These are phyloP conservation scores for Amblyopsis hoosieri DNA, from an alignment of 2,797 vertebrate genomes.

Conservation along the genomic window DNA sequence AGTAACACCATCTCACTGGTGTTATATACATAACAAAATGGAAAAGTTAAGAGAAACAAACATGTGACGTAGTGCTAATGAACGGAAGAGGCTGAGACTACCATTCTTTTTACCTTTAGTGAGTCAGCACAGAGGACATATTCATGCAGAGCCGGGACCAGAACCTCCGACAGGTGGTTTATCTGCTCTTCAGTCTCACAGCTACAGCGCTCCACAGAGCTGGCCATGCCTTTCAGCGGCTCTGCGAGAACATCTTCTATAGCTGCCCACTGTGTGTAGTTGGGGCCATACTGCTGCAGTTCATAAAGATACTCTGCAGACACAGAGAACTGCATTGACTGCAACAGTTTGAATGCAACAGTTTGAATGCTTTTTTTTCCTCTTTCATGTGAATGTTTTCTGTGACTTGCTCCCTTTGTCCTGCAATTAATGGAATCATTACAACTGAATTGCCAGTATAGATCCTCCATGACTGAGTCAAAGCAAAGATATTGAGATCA, in stretches of 20 bases:
- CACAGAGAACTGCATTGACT: not conserved
- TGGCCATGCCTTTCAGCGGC: constrained; percentile 80
- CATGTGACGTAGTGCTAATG: too few relatives aligned
- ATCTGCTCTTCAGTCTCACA: constrained; percentile 83
- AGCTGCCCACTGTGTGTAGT: constrained; percentile 86
- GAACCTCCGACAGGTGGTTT: constrained; percentile 77
- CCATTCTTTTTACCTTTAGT: constrained; percentile 82
- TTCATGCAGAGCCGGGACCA: constrained; percentile 89
- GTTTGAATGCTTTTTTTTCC: not conserved
- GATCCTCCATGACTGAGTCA: too few relatives aligned
- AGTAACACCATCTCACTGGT: too few relatives aligned
- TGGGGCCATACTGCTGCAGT: constrained; percentile 85
- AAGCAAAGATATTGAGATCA: too few relatives aligned
- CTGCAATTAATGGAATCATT: too few relatives aligned
- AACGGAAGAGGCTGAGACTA: not conserved
- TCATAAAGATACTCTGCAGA: constrained; percentile 87
- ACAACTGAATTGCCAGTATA: too few relatives aligned
- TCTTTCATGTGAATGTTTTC: too few relatives aligned
- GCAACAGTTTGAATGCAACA: not conserved
- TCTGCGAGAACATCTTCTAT: constrained; percentile 84
- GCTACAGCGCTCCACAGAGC: constrained; percentile 84
- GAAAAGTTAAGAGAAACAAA: too few relatives aligned
- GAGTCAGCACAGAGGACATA: constrained; percentile 91
- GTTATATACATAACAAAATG: too few relatives aligned
- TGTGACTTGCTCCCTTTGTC: too few relatives aligned